Base-by-base conservation (phyloP, 1,140 invertebrate genomes). In the Cotesia glomerata region DNA sequence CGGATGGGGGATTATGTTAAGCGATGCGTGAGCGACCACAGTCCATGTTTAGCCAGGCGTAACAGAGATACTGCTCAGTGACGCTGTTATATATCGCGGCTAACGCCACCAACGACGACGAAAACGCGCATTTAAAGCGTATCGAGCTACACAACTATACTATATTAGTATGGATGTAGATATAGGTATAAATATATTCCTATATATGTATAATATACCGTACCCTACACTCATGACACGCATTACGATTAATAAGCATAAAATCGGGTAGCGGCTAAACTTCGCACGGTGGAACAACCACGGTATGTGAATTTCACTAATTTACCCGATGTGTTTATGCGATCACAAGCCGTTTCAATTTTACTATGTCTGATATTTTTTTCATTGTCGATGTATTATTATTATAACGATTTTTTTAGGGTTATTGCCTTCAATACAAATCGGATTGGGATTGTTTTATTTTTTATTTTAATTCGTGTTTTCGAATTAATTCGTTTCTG, bases 11-110 rank as follows among this genome's bases (percentile, higher is more conserved):
- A 84, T 85, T 85, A 84, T 84, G 82, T 84, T 84, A 85, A 85
- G 82, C 82, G 82, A 85, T 80, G 84, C 83, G 81, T 85, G 80
- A 85, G 80, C 78, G 79, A 76, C 80, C 82, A 85, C 82, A 85
- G 83, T 85, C 79, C 80, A 78, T 64, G 79, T 74, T 75, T 80
- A 85, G 76, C 82, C 79, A 84, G 74, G 78, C 82, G 82, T 85
- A 81, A 85, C 80, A 79, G 84, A 85, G 83, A 85, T 85, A 85
- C 82, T 81, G 78, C 80, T 74, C 78, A 69, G 78, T 82, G 79
- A 84, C 81, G 79, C 80, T 79, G 80, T 83, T 82, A 82, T 78
- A 79, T 79, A 68, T 71, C 59, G 58, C 35, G 66, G 49, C 39
- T 56, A 58, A 73, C 56, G 66, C 49, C 34, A 56, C 49, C 32